Percentiles rank a stretch among this genome's conserved stretches.
These are phyloP conservation scores for Myiozetetes cayanensis DNA, from an alignment of 2,113 vertebrate genomes.

Conservation along the genomic window DNA sequence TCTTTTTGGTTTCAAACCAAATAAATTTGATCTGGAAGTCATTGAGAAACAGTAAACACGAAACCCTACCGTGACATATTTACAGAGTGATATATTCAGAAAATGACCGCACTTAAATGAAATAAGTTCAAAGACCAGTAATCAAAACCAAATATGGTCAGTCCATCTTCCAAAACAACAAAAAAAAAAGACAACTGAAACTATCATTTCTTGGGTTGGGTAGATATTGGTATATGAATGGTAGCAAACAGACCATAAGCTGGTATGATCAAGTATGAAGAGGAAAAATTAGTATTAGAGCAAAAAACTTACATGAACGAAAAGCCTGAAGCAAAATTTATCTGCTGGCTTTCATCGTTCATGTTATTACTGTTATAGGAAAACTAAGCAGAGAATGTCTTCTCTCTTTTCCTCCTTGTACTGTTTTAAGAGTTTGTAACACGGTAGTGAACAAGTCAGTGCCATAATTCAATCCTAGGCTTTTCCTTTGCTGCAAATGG, in stretches of 20 bases:
- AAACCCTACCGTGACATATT: constrained; percentile 55
- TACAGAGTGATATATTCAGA: constrained; percentile 37
- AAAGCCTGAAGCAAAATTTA: neutral
- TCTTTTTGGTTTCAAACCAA: constrained; percentile 21
- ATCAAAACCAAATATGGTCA: constrained; percentile 52
- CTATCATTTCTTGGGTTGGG: neutral
- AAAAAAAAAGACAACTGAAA: neutral
- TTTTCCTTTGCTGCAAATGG: neutral
- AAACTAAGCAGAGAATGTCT: neutral
- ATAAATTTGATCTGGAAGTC: constrained; percentile 60
- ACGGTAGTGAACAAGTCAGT: neutral
- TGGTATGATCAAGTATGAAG: neutral
- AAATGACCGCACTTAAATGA: constrained; percentile 43
- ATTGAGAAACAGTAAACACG: constrained; percentile 58
- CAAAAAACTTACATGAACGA: neutral
- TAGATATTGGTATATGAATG: neutral
- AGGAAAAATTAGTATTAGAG: neutral
- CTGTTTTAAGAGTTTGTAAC: neutral
- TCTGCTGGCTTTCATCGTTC: neutral
- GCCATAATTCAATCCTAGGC: neutral
- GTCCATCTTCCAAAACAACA: neutral
- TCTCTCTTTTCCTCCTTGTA: neutral
- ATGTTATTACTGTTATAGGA: neutral
- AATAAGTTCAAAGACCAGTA: constrained; percentile 54
- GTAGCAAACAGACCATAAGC: neutral